Conservation (phyloP, 2,888 invertebrate genomes). For the Teleiodes luculella region DNA sequence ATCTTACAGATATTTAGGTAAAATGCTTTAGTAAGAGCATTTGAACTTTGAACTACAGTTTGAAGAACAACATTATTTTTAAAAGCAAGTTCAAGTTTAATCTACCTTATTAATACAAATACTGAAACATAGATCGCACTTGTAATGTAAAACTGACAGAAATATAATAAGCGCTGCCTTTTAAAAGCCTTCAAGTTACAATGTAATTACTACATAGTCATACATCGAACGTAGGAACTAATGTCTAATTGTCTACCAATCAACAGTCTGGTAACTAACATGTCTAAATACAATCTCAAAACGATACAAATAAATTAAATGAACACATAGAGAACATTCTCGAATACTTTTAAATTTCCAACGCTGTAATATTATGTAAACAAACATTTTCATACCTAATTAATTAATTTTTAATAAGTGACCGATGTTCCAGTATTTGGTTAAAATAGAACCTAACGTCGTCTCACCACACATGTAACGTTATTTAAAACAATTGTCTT, state of each 20-base stretch:
- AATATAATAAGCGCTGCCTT: not conserved
- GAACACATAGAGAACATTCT: slow-evolving; percentile 51
- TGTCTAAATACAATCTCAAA: not conserved
- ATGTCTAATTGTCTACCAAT: slow-evolving; percentile 8
- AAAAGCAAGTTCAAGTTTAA: slow-evolving; percentile 25
- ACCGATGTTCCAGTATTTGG: slow-evolving; percentile 15
- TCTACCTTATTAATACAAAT: slow-evolving; percentile 18
- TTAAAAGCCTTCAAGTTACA: slow-evolving; percentile 19
- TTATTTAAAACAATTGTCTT: slow-evolving; percentile 60
- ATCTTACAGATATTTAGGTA: slow-evolving; percentile 37
- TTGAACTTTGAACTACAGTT: not conserved
- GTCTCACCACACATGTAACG: slow-evolving; percentile 79
- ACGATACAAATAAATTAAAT: slow-evolving; percentile 12
- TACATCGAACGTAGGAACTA: slow-evolving; percentile 7
- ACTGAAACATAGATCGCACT: not conserved
- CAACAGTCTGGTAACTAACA: not conserved
- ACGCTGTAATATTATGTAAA: not conserved
- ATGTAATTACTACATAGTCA: not conserved
- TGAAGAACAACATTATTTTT: not conserved
- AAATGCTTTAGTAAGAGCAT: not conserved
- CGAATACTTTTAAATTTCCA: slow-evolving; percentile 32
- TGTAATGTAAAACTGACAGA: not conserved
- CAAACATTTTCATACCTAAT: not conserved
- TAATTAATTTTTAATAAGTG: too few species aligned
- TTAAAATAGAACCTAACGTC: slow-evolving; percentile 58